Base-by-base conservation (phyloP, 2,113 vertebrate species). In the Trematomus loennbergii region DNA sequence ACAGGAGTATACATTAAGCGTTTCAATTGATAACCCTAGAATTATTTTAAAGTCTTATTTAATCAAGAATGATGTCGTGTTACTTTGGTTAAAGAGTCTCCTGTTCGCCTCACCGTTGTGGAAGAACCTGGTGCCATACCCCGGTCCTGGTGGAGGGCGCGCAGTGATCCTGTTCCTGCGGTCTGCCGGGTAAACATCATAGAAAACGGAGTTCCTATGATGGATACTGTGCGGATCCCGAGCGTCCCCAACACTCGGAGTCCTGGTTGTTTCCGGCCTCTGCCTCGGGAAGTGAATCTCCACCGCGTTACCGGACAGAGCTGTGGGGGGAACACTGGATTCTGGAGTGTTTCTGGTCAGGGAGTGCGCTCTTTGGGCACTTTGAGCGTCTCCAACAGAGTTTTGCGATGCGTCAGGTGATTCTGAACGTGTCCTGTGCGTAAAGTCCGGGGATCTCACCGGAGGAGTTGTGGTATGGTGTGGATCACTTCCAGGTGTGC, bases 41-140 rank as follows among this genome's bases (percentile, higher is more conserved):
- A n/a, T n/a, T n/a, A n/a, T n/a, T n/a, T n/a, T n/a, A n/a, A n/a
- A n/a, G 13, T 29, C n/a, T 29, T 29, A 3, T 29, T n/a, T n/a
- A 11, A 50, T 52, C 3, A 20, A 54, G 7, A 18, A 3, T 8
- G 25, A 13, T 49, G 8, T n/a, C n/a, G n/a, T n/a, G n/a, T n/a
- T n/a, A n/a, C n/a, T n/a, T n/a, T n/a, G 49, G 17, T 36, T 36
- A 16, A 2, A 25, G 40, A 6, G 2, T 50, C 43, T 29, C 18
- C 49, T 29, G 66, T 20, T 67, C 43, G 49, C 11, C 91, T 92
- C 88, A 96, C 95, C 95, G 3, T 94, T 87, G 54, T 94, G 93
- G 79, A 95, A 96, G 78, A 93, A 92, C 18, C 92, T 88, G 83
- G 94, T 95, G n/a, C 92, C 93, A 2, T 90, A 90, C 8, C n/a